Conservation (phyloP, 2,797 vertebrate species). For the Arrhamphus sclerolepis region DNA sequence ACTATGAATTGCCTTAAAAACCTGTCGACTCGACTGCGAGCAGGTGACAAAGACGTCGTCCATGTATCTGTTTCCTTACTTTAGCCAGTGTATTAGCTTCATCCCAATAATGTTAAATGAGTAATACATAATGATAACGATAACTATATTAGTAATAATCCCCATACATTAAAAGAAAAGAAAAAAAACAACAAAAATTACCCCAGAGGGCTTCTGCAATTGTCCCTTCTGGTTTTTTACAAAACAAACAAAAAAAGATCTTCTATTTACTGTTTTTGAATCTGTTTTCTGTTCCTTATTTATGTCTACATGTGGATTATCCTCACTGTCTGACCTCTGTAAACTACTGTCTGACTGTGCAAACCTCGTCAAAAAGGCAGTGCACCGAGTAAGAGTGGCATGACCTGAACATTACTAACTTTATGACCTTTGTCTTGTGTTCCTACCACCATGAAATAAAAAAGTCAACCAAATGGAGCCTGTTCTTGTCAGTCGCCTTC, state of each 20-base stretch:
- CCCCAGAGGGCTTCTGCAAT: conserved; percentile 62
- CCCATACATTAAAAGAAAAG: conserved; percentile 45
- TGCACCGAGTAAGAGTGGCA: conserved; percentile 86
- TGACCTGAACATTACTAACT: conserved; percentile 95
- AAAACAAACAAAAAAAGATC: conserved; percentile 52
- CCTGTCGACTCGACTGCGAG: conserved; percentile 66
- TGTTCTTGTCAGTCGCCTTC: conserved; percentile 40
- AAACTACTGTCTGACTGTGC: conserved; percentile 86
- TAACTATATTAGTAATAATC: conserved; percentile 82
- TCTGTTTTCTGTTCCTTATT: conserved; percentile 84
- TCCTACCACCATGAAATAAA: conserved; percentile 93
- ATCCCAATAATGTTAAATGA: conserved; percentile 79
- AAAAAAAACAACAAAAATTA: conserved; percentile 50
- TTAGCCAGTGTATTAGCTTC: conserved; percentile 77
- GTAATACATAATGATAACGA: conserved; percentile 79
- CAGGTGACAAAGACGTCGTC: conserved; percentile 70
- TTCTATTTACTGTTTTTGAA: conserved; percentile 80
- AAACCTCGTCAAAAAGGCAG: conserved; percentile 79
- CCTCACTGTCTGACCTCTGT: conserved; percentile 81
- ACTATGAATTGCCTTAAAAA: conserved; percentile 86
- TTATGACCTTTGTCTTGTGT: conserved; percentile 92
- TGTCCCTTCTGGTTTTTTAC: conserved; percentile 70
- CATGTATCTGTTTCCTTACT: conserved; percentile 78
- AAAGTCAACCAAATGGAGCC: conserved; percentile 85
- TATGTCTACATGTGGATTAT: conserved; percentile 85